Base-by-base conservation (phyloP, 2,797 vertebrate genomes). In the Hemibagrus guttatus region DNA sequence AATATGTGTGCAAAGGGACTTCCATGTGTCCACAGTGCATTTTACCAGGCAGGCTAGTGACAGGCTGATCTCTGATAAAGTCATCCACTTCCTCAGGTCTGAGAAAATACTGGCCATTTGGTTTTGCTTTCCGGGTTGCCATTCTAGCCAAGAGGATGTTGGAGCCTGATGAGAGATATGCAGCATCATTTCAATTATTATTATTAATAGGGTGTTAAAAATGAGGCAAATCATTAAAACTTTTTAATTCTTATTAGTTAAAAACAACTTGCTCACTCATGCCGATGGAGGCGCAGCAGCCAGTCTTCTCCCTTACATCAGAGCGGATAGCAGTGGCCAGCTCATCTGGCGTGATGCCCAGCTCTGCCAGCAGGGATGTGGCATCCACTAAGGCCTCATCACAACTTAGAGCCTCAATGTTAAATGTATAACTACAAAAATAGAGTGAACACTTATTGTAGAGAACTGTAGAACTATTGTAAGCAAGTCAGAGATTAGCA, bases 121-220 rank as follows among this genome's bases (percentile, higher is more conserved):
- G 98, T 90, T 99, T 99, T 91, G 98, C 98, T 93, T 95, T 97
- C 35, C 97, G 96, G 46, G 98, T 99, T 69, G 98, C 97, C 95
- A 99, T 96, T 92, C 97, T 97, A 91, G 98, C 98, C 94, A 99
- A 92, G 87, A 99, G 97, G 93, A 99, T 99, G 95, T 99, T 99
- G 89, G 98, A 98, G 90, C 97, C 98, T 99, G 92, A 86, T 78
- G 39, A 88, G 64, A 91, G n/a, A 76, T 72, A 39, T 58, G 35
- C 88, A 56, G 23, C 21, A 42, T 63, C 39, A 46, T 63, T 46
- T 46, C 7, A 61, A 61, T 80, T 42, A 26, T 80, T 35, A 26
- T 42, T 7, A 80, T 39, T 26, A 42, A 28, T 42, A 42, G 4
- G 13, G 8, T 11, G 56, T 54, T 66, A 56, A 54, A 79, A 66